Conservation (phyloP, 2,113 vertebrate genomes). For the Ploceus nigricollis region DNA sequence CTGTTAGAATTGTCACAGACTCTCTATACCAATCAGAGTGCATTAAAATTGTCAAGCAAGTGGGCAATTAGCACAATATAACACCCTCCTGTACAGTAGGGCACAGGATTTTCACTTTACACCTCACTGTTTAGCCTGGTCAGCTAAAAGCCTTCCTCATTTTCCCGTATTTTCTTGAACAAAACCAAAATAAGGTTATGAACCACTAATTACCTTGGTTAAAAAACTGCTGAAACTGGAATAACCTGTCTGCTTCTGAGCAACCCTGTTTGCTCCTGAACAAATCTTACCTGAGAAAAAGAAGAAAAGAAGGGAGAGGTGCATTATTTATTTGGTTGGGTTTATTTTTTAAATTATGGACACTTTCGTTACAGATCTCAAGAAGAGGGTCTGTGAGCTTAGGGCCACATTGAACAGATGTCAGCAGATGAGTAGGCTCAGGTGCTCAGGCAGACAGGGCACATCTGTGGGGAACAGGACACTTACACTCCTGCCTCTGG, state of each 20-base stretch:
- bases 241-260: not conserved
- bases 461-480: not conserved
- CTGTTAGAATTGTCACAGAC: not conserved
- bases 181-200: not conserved
- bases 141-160: not conserved
- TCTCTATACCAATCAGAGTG: not conserved
- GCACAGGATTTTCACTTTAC: not conserved
- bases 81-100: too few species aligned
- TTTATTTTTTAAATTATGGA: not conserved
- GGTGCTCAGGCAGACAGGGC: not conserved
- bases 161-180: fast-evolving
- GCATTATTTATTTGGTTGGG: not conserved
- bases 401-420: not conserved
- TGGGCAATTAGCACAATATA: not conserved
- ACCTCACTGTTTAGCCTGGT: not conserved
- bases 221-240: not conserved
- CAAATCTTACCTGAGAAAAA: not conserved
- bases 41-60: not conserved
- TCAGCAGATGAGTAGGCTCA: not conserved
- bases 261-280: not conserved
- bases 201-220: not conserved
- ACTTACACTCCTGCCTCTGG: not conserved
- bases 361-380: not conserved
- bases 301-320: not conserved
- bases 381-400: not conserved